Percentiles rank a stretch among this genome's conserved stretches.
These are phyloP conservation scores for Elaphurus davidianus DNA, from an alignment of 2,113 vertebrate genomes.

Conservation along the genomic window DNA sequence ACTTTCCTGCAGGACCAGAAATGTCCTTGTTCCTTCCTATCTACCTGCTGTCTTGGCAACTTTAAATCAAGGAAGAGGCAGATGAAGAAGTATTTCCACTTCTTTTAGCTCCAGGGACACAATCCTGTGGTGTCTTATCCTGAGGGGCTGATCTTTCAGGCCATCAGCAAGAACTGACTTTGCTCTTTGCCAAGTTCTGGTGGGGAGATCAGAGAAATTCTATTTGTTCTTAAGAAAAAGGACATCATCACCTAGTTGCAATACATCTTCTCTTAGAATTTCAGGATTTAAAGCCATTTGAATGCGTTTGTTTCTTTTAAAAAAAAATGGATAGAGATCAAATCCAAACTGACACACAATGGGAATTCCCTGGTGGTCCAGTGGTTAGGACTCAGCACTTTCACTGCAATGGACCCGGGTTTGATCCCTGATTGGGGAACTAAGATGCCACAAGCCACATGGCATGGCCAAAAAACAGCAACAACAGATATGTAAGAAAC, in stretches of 20 bases:
- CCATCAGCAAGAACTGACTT: not conserved
- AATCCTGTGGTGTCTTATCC: not conserved
- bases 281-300: not conserved
- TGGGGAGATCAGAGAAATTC: not conserved
- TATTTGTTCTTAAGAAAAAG: not conserved
- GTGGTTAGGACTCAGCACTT: not conserved
- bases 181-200: not conserved
- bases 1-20: not conserved
- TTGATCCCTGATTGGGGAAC: not conserved
- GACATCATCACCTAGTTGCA: not conserved
- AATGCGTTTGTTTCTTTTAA: not conserved
- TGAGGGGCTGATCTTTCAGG: not conserved
- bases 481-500: not conserved
- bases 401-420: not conserved
- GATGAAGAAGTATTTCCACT: not conserved
- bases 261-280: not conserved
- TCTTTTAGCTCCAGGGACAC: not conserved
- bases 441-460: not conserved
- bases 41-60: not conserved
- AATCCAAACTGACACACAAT: not conserved
- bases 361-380: not conserved
- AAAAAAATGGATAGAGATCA: not conserved
- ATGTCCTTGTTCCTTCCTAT: not conserved
- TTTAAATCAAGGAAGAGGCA: not conserved
- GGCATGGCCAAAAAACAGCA: not conserved